phyloP scores from a whole-genome alignment of 1,140 invertebrate genomes.

The Drosophila azteca region DNA sequence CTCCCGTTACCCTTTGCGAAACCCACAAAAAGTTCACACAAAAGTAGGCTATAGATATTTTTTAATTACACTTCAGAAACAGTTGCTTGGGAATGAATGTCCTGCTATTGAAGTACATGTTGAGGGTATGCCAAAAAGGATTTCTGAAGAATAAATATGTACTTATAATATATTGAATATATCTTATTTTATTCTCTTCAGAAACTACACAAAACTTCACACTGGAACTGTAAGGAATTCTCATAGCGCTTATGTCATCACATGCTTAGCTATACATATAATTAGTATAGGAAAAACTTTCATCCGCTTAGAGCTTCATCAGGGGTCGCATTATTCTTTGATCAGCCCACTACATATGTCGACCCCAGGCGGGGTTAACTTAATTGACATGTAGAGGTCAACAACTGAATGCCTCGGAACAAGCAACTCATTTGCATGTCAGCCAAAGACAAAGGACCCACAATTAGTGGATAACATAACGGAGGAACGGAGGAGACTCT shows the following conservation, averaged over 20 bases:
- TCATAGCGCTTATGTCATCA: constrained; percentile 3
- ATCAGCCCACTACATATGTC: constrained; percentile 6
- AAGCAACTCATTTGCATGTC: constrained; percentile 62
- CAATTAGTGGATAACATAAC: constrained; percentile 45
- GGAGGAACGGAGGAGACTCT: constrained; percentile 1
- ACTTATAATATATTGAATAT: too few relatives aligned
- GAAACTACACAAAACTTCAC: not conserved
- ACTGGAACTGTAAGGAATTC: too few relatives aligned
- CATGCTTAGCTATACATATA: constrained; percentile 1
- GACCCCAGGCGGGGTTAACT: not conserved
- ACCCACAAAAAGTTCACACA: not conserved
- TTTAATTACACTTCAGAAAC: constrained; percentile 1
- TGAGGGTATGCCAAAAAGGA: too few relatives aligned
- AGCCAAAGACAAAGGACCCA: constrained; percentile 26
- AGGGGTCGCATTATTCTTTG: constrained; percentile 27
- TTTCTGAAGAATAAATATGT: too few relatives aligned
- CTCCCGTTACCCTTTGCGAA: constrained; percentile 3
- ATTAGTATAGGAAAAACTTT: not conserved
- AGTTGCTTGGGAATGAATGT: not conserved
- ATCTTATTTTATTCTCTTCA: too few relatives aligned
- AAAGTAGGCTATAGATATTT: not conserved
- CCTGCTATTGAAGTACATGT: not conserved
- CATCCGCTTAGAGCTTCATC: constrained; percentile 19
- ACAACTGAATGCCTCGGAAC: constrained; percentile 61
- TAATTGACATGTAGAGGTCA: constrained; percentile 50